Percentiles rank a stretch among this genome's conserved stretches.
Conservation (phyloP, 2,888 invertebrate species). For the Panorpa germanica region DNA sequence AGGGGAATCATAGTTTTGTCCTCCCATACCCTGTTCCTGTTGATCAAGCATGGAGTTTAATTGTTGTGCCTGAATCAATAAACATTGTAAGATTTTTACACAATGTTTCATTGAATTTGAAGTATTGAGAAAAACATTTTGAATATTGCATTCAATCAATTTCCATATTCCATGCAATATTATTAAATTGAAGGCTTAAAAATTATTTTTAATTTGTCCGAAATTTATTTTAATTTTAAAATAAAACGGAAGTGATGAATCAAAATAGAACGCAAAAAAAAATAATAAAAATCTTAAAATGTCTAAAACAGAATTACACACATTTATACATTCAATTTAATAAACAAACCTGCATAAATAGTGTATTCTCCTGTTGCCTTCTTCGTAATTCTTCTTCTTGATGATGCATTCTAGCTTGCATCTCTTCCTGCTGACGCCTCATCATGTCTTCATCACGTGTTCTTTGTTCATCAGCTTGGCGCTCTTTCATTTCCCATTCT, state of each 20-base stretch:
- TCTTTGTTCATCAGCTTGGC: slow-evolving; percentile 63
- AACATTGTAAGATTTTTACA: background rate
- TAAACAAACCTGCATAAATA: slow-evolving; percentile 56
- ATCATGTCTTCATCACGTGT: slow-evolving; percentile 45
- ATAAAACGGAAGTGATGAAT: too few relatives aligned
- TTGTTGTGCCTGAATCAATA: slow-evolving; percentile 31
- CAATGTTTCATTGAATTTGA: background rate
- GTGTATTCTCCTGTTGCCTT: slow-evolving; percentile 70
- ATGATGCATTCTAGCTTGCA: slow-evolving; percentile 54
- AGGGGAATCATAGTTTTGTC: slow-evolving; percentile 12
- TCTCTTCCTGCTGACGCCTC: slow-evolving; percentile 54
- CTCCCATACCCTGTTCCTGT: slow-evolving; percentile 42
- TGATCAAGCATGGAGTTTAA: slow-evolving; percentile 47
- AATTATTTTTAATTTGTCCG: too few relatives aligned
- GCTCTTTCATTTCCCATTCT: slow-evolving; percentile 66
- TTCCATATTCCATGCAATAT: too few relatives aligned
- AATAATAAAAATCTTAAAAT: too few relatives aligned
- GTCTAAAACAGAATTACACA: background rate
- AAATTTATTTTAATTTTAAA: too few relatives aligned
- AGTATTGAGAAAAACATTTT: background rate
- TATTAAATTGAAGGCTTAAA: too few relatives aligned
- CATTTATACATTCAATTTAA: background rate
- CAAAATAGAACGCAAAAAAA: too few relatives aligned
- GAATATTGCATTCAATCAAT: background rate
- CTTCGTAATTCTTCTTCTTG: slow-evolving; percentile 75